These are phyloP conservation scores for Wiebesia pumilae DNA, from an alignment of 1,140 invertebrate species.

Conservation along the genomic window DNA sequence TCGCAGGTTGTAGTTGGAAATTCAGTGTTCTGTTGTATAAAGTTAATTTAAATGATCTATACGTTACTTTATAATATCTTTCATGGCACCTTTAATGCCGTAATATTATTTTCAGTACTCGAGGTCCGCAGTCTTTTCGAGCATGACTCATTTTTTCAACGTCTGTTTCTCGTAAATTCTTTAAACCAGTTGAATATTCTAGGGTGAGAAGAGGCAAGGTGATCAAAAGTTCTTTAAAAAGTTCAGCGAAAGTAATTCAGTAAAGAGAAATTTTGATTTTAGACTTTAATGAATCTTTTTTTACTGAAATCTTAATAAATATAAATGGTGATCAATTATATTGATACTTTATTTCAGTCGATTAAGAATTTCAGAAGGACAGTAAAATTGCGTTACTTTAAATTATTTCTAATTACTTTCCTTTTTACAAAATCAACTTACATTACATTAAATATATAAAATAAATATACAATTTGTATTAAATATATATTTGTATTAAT, in stretches of 20 bases:
- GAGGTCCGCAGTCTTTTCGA: not conserved
- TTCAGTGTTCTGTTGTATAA: not conserved
- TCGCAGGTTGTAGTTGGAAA: not conserved
- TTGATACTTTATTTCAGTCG: not conserved
- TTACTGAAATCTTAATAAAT: not conserved
- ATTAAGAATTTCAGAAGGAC: not conserved
- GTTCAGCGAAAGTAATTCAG: not conserved
- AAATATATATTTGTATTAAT: too few species aligned
- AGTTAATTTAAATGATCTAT: not conserved
- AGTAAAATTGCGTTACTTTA: not conserved
- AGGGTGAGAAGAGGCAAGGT: too few species aligned
- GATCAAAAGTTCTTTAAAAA: not conserved
- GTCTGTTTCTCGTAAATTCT: constrained; percentile 12
- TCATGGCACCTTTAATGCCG: not conserved
- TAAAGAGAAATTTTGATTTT: constrained; percentile 8
- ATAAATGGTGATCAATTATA: not conserved
- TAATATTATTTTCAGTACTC: constrained; percentile 6
- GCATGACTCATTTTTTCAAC: not conserved
- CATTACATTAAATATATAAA: too few species aligned
- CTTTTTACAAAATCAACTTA: too few species aligned
- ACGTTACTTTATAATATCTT: not conserved
- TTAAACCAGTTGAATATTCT: constrained; percentile 8
- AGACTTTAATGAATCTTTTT: not conserved
- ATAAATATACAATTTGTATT: too few species aligned
- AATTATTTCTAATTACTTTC: not conserved